Percentiles rank a stretch among this genome's conserved stretches.
Conservation (phyloP, 2,888 invertebrate genomes). For the Drosophila rellima region DNA sequence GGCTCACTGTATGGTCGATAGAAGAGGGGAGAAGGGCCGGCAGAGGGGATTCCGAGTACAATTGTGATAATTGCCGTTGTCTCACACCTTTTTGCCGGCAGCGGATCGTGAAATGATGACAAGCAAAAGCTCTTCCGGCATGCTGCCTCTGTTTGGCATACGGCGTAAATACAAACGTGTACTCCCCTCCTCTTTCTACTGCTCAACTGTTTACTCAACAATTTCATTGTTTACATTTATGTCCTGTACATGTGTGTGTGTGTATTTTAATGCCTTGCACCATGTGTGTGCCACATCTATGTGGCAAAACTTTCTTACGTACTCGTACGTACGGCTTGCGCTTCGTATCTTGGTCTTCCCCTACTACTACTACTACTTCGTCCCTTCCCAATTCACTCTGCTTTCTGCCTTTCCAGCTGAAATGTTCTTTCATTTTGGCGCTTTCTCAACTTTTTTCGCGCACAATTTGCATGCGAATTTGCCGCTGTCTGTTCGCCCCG, state of each 20-base stretch:
- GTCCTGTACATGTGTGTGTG: conserved; percentile 37
- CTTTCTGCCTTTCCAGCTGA: conserved; percentile 21
- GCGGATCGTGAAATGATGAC: conserved; percentile 79
- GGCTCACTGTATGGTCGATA: conserved; percentile 32
- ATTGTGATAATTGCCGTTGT: conserved; percentile 82
- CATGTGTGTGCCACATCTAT: conserved; percentile 42
- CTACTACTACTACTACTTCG: too few relatives aligned
- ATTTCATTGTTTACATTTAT: conserved; percentile 82
- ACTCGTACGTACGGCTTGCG: conserved; percentile 17
- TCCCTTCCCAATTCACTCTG: not conserved
- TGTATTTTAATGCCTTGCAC: conserved; percentile 24
- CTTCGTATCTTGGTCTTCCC: conserved; percentile 3
- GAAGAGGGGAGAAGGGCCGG: not conserved
- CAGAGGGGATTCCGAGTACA: conserved; percentile 40
- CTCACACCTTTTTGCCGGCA: conserved; percentile 72
- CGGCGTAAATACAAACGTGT: conserved; percentile 28
- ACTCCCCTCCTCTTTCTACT: not conserved
- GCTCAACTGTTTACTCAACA: conserved; percentile 70
- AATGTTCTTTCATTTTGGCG: conserved; percentile 61
- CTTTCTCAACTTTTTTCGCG: conserved; percentile 75
- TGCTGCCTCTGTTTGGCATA: conserved; percentile 59
- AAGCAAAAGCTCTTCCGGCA: conserved; percentile 77
- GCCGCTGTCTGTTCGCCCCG: conserved; percentile 68
- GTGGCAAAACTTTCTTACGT: conserved; percentile 49
- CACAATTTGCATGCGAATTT: conserved; percentile 82